Evolutionary conservation across 2,797 vertebrate species (phyloP).

Genomic region (Sarcoramphus papa): DNA sequence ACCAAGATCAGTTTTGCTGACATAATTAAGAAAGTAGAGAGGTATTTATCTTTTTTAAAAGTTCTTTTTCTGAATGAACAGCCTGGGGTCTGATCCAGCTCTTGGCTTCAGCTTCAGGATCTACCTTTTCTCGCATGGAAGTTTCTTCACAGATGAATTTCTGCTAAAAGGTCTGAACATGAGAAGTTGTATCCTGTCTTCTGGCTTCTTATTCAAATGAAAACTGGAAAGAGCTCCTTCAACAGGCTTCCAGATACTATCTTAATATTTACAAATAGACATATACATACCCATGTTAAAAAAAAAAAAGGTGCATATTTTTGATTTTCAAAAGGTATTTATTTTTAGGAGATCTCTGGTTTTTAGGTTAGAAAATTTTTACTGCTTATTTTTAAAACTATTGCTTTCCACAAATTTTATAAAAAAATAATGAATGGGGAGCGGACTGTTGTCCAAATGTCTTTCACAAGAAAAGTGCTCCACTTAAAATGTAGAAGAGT

Average conservation of each 20-base stretch:
- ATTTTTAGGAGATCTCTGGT: neutral
- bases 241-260: neutral
- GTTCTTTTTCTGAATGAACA: neutral
- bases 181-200: neutral
- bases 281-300: neutral
- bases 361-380: neutral
- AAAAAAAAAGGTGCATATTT: neutral
- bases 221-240: neutral
- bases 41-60: neutral
- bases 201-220: neutral
- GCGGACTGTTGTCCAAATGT: rapidly evolving
- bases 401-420: neutral
- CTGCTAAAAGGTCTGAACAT: neutral
- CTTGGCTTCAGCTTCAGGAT: neutral
- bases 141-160: neutral
- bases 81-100: neutral
- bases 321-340: neutral
- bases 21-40: neutral
- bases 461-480: neutral
- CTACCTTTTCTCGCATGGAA: neutral
- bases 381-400: neutral
- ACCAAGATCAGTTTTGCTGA: neutral
- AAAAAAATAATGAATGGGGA: neutral
- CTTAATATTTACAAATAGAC: neutral
- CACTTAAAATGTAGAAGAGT: neutral